These are phyloP conservation scores for Eutolmus rufibarbis DNA, from an alignment of 2,888 invertebrate genomes.

Conservation along the genomic window DNA sequence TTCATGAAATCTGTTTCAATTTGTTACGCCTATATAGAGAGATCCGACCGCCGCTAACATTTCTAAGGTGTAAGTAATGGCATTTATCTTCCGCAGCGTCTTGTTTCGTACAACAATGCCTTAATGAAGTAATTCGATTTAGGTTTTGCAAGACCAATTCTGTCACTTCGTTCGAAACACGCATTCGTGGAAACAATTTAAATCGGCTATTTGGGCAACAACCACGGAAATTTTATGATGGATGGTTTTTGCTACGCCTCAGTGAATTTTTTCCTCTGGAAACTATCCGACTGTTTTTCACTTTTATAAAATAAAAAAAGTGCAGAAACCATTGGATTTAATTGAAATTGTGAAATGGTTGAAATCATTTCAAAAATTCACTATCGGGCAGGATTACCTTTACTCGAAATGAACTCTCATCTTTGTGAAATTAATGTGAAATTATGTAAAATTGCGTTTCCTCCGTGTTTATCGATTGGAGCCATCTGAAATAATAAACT, in stretches of 20 bases:
- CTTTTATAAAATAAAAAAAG: neutral
- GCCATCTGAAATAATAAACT: neutral
- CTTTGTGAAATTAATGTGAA: neutral
- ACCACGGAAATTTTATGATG: neutral
- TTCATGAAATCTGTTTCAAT: neutral
- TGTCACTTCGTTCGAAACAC: neutral
- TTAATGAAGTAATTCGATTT: neutral
- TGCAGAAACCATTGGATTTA: neutral
- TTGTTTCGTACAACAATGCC: neutral
- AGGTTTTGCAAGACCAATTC: neutral
- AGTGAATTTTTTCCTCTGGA: neutral
- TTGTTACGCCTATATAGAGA: neutral
- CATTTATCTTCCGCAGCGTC: neutral
- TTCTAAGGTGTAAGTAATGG: neutral
- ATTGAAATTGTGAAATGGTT: neutral
- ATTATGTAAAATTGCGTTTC: neutral
- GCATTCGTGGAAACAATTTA: neutral
- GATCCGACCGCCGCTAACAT: neutral
- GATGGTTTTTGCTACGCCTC: neutral
- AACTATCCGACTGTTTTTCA: neutral
- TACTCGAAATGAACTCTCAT: neutral
- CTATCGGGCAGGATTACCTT: neutral
- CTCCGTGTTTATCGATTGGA: neutral
- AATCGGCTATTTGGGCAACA: neutral
- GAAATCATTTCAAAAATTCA: neutral